phyloP scores from a whole-genome alignment of 1,140 invertebrate species.

The Pogonus chalceus region DNA sequence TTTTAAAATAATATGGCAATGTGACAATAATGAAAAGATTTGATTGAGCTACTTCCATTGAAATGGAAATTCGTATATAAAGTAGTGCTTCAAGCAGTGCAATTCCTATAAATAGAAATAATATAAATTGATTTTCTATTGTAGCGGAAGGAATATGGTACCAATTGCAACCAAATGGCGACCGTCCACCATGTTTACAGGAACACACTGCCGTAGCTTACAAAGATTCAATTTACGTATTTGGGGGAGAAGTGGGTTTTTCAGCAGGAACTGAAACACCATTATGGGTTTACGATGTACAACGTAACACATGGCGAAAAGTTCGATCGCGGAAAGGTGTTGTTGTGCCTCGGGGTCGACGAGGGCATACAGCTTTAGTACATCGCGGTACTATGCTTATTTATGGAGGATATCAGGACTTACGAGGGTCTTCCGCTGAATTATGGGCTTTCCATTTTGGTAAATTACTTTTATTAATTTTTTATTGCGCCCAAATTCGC shows the following conservation, averaged over 20 bases:
- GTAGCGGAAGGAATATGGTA: conserved; percentile 59
- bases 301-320: conserved; percentile 61
- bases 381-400: conserved; percentile 71
- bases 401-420: conserved; percentile 83
- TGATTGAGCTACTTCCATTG: no score
- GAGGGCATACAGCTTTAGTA: conserved; percentile 74
- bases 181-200: conserved; percentile 66
- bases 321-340: conserved; percentile 42
- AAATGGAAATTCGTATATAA: no score
- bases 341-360: conserved; percentile 59
- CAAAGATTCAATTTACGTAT: conserved; percentile 67
- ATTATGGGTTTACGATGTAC: conserved; percentile 77
- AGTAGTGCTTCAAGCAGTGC: no score
- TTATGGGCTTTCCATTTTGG: conserved; percentile 84
- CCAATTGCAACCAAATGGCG: conserved; percentile 55
- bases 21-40: no score
- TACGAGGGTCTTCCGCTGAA: conserved; percentile 74
- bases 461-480: no score
- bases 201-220: conserved; percentile 77
- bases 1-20: background rate
- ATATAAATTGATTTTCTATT: conserved; percentile 21
- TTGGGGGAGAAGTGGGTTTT: conserved; percentile 81
- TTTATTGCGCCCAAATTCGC: no score
- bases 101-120: background rate
- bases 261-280: conserved; percentile 70